phyloP scores from a whole-genome alignment of 2,888 invertebrate genomes.

The Hypselothyrea guttata region DNA sequence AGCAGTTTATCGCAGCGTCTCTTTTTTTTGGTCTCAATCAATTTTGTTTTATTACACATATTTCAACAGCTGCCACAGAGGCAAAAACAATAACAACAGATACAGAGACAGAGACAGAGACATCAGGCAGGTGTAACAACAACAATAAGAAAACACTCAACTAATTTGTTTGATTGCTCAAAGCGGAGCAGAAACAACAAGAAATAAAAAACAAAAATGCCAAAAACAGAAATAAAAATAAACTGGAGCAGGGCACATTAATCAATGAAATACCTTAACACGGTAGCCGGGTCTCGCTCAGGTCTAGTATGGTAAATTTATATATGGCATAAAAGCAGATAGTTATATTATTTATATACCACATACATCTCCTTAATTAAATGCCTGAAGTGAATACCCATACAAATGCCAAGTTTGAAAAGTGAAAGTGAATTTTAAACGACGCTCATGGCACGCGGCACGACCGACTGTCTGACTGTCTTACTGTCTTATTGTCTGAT shows the following conservation, averaged over 20 bases:
- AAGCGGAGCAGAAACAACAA: constrained; percentile 12
- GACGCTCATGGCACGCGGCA: constrained; percentile 14
- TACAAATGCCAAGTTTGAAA: constrained; percentile 37
- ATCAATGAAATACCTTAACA: constrained; percentile 38
- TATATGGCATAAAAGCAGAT: constrained; percentile 7
- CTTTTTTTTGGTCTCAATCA: constrained; percentile 44
- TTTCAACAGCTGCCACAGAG: constrained; percentile 36
- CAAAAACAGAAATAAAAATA: constrained; percentile 24
- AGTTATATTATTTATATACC: constrained; percentile 3
- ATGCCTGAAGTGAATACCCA: constrained; percentile 16
- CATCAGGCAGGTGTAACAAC: constrained; percentile 46
- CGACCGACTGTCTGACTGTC: not conserved
- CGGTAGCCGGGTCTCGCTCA: constrained; percentile 16
- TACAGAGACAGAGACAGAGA: constrained; percentile 15
- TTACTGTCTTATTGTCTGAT: not conserved
- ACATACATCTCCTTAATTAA: constrained; percentile 47
- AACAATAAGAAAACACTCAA: constrained; percentile 31
- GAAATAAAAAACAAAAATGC: constrained; percentile 10
- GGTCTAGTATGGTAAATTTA: not conserved
- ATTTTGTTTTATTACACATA: constrained; percentile 40
- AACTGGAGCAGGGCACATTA: constrained; percentile 46
- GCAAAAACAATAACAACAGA: constrained; percentile 35
- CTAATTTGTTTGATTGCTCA: constrained; percentile 46
- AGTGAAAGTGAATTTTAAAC: constrained; percentile 61
- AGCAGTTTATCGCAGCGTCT: constrained; percentile 22